phyloP scores from a whole-genome alignment of 2,113 vertebrate genomes.

The Myocastor coypus region DNA sequence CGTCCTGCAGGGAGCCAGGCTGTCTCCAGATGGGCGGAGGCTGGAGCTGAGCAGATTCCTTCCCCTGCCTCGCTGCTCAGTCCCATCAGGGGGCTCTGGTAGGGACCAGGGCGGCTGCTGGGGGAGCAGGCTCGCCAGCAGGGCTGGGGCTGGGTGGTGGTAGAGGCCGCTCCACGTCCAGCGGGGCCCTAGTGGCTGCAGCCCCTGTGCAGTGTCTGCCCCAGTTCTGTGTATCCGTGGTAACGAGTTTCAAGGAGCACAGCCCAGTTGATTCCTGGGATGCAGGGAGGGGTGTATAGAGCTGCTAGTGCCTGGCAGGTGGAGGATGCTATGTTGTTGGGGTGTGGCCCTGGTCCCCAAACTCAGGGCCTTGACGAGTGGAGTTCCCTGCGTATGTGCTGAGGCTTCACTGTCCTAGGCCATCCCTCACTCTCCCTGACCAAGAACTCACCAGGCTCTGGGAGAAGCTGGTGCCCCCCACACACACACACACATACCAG shows the following conservation, averaged over 20 bases:
- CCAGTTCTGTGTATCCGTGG: background rate
- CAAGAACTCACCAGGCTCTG: rapidly evolving
- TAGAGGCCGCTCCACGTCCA: background rate
- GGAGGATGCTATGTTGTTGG: background rate
- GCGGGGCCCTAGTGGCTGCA: background rate
- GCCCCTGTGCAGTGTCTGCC: background rate
- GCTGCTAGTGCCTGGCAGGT: background rate
- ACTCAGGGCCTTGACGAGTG: background rate
- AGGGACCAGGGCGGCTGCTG: background rate
- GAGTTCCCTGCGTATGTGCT: background rate
- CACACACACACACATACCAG: too few relatives aligned
- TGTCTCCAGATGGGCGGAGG: background rate
- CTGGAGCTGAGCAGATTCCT: background rate
- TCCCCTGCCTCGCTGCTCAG: rapidly evolving
- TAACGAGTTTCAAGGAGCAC: background rate
- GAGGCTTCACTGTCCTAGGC: background rate
- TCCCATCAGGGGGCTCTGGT: background rate
- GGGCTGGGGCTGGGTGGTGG: background rate
- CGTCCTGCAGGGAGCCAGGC: rapidly evolving
- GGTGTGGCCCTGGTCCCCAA: background rate
- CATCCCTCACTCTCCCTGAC: background rate
- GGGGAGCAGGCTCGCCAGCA: background rate
- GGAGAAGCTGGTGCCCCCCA: background rate
- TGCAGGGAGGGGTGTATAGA: background rate
- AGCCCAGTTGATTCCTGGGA: background rate